Base-by-base conservation (phyloP, 1,140 invertebrate genomes). In the Diorhabda sublineata region DNA sequence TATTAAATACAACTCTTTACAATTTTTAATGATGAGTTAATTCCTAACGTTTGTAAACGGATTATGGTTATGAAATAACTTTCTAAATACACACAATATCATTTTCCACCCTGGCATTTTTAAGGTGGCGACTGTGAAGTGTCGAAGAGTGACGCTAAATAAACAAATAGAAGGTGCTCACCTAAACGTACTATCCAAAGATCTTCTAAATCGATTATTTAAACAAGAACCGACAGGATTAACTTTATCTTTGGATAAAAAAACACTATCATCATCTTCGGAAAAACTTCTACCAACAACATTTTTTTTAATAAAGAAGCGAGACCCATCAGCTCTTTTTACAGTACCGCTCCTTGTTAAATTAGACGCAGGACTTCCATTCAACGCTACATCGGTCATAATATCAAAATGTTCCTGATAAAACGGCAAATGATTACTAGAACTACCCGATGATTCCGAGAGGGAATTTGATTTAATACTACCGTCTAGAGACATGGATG, bases 401-500 rank as follows among this genome's bases (percentile, higher is more conserved):
- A n/a, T 73, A 63, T 44, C 59, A 57, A n/a, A n/a, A 60, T 71
- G 71, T 9, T 73, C 71, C 69, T 73, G 69, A 45, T 74, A 74
- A 57, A 75, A 70, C 8, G 75, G 70, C 3, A 73, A 56, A 58
- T 76, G 76, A 68, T 72, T 78, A 2, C 74, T 73, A 0, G 76
- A 76, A 71, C 75, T 77, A 61, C 72, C 76, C 4, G 78, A 78
- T 2, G 78, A 79, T 66, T 73, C 77, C 7, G 77, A 78, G 26
- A 70, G 73, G 3, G 76, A 78, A 56, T 58, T 72, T 52, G 71
- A 72, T 69, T 74, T 73, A 26, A 64, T 67, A 60, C 73, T 77
- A 4, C 64, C 71, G 6, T 72, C 70, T 41, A 64, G 64, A 9
- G 73, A 76, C 75, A 77, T 78, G 5, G n/a, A 64, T 62, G n/a